phyloP scores from a whole-genome alignment of 2,113 vertebrate genomes.

The Corynorhinus townsendii region DNA sequence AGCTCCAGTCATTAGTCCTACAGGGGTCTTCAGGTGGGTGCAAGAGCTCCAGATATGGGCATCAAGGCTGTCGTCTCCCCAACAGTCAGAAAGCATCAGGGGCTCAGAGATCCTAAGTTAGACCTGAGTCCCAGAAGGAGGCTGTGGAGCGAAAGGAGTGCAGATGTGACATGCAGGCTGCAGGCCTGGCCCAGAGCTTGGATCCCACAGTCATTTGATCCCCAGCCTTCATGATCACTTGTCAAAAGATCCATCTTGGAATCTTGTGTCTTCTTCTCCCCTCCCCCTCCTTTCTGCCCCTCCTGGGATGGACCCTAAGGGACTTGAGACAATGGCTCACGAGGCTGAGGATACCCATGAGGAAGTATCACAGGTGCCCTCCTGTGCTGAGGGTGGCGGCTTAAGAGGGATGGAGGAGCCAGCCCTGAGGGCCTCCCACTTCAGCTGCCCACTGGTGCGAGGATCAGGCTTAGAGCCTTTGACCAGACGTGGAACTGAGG shows the following conservation, averaged over 20 bases:
- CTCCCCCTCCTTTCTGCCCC: neutral
- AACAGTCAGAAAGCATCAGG: neutral
- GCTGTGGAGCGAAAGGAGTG: neutral
- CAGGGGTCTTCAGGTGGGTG: neutral
- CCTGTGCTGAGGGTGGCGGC: accelerated
- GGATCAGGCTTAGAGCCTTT: neutral
- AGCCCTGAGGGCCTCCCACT: neutral
- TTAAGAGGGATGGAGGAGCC: neutral
- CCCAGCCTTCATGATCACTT: neutral
- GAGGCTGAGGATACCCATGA: neutral
- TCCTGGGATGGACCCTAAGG: neutral
- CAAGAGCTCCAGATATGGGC: neutral
- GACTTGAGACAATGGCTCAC: neutral
- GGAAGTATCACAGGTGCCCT: neutral
- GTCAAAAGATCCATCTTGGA: neutral
- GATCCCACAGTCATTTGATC: neutral
- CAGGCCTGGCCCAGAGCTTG: neutral
- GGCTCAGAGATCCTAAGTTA: neutral
- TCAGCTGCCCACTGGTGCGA: accelerated
- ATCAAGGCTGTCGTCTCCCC: neutral
- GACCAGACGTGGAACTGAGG: neutral
- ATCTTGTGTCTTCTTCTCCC: neutral
- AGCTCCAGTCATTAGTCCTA: neutral
- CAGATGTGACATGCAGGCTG: neutral
- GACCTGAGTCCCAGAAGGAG: neutral